These are phyloP conservation scores for Drosophila atripex DNA, from an alignment of 2,888 invertebrate species.

Conservation along the genomic window DNA sequence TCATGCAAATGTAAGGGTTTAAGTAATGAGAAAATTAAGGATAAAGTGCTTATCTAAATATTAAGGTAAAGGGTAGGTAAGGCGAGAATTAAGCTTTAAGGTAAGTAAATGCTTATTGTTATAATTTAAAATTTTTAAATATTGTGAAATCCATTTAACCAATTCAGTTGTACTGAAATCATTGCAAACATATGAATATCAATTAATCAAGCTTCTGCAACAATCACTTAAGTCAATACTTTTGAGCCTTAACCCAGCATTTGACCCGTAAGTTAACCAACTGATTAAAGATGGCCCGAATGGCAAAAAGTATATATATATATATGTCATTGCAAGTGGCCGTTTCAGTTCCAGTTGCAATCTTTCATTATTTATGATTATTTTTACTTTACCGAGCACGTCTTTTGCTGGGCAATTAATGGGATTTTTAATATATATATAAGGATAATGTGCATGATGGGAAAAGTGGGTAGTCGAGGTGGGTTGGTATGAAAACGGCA, in stretches of 20 bases:
- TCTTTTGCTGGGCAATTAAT: slow-evolving; percentile 64
- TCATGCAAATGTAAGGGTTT: no score
- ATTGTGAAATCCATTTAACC: no score
- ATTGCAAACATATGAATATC: slow-evolving; percentile 7
- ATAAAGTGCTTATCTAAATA: no score
- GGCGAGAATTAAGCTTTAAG: no score
- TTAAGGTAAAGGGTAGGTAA: no score
- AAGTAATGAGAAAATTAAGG: no score
- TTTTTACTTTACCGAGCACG: slow-evolving; percentile 32
- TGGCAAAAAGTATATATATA: slow-evolving; percentile 14
- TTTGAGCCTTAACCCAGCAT: background rate
- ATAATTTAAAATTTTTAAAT: no score
- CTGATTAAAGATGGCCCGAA: slow-evolving; percentile 32
- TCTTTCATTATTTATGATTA: slow-evolving; percentile 53
- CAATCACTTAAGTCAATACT: slow-evolving; percentile 33
- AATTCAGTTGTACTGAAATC: background rate
- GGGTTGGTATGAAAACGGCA: slow-evolving; percentile 44
- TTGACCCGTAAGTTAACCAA: slow-evolving; percentile 26
- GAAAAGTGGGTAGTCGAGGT: background rate
- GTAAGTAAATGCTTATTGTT: no score
- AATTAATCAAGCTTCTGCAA: slow-evolving; percentile 31
- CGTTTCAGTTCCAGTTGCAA: slow-evolving; percentile 26
- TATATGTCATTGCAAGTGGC: slow-evolving; percentile 1
- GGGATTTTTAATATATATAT: slow-evolving; percentile 42
- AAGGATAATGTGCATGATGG: slow-evolving; percentile 43